Conservation (phyloP, 2,888 invertebrate genomes). For the Dicyrtoma fusca region DNA sequence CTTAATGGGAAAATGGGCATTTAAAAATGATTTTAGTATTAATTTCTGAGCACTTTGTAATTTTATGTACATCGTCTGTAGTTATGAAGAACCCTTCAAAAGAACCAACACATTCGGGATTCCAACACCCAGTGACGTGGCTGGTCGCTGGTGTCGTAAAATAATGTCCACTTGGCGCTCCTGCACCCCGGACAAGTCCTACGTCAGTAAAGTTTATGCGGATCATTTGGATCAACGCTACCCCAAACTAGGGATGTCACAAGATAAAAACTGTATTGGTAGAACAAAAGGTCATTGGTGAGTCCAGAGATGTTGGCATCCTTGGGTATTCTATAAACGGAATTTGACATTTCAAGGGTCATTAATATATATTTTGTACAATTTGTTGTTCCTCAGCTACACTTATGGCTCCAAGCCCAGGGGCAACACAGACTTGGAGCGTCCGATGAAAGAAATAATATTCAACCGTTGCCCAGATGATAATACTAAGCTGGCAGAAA, state of each 20-base stretch:
- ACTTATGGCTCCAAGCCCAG: constrained; percentile 42
- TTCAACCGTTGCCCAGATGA: constrained; percentile 54
- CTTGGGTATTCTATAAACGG: no score
- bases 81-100: constrained; percentile 43
- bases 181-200: constrained; percentile 46
- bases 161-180: constrained; percentile 49
- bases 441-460: constrained; percentile 49
- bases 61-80: not conserved
- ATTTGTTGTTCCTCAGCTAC: constrained; percentile 26
- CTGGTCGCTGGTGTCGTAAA: constrained; percentile 48
- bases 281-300: constrained; percentile 30
- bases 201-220: constrained; percentile 50
- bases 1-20: not conserved
- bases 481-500: constrained; percentile 42
- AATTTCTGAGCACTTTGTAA: not conserved
- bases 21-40: not conserved
- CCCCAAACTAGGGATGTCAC: constrained; percentile 48
- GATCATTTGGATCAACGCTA: constrained; percentile 52
- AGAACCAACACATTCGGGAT: constrained; percentile 49
- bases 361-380: not conserved
- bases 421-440: constrained; percentile 38
- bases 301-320: not conserved
- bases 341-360: no score
- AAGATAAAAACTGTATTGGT: constrained; percentile 45
- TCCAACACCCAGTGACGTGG: constrained; percentile 49